Evolutionary conservation across 2,797 vertebrate genomes (phyloP), one percentile per base, ranked within the genome.

Genomic region (Buphagus erythrorhynchus): DNA sequence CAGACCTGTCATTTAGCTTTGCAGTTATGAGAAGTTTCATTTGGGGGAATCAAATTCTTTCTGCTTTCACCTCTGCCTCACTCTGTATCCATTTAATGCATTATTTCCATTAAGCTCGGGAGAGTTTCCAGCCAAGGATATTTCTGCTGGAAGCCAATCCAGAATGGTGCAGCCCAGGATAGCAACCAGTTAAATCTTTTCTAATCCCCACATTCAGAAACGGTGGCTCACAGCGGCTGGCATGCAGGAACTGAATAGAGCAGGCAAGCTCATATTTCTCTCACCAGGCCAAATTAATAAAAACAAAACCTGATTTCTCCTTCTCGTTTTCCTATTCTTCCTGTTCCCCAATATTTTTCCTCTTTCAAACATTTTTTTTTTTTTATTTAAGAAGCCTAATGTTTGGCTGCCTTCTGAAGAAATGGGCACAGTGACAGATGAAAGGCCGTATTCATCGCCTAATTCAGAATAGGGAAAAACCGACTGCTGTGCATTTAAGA

Each of bases 401-500:
- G 96, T 98, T 98, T 98, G 97, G 96, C 97, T 98, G 97, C 96
- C 95, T 97, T 98, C 95, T 96, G 98, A 98, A 97, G 96, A 96
- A 98, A 96, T 6, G 89, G 97, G 97, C 97, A 97, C 73, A 96
- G 97, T 97, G 98, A 98, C 98, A 98, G 96, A 98, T 98, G 98
- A 98, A 98, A 98, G 98, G 95, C 96, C 86, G 92, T 88, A 97
- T 97, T 98, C 98, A 97, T 96, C 62, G 66, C 92, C 76, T 98
- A 98, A 98, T 98, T 98, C 98, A 97, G 98, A 97, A 96, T 94
- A 96, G 96, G 97, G 66, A 77, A 93, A 97, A 98, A 97, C 33
- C 92, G 55, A 98, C 98, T 95, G 98, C 98, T 98, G 98, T 97
- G 98, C 98, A 97, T 98, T 98, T 98, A 97, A 97, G 98, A 98